Evolutionary conservation across 2,888 invertebrate species (phyloP), one percentile per base, ranked within the genome.

Genomic region (Teleiodes luculella): DNA sequence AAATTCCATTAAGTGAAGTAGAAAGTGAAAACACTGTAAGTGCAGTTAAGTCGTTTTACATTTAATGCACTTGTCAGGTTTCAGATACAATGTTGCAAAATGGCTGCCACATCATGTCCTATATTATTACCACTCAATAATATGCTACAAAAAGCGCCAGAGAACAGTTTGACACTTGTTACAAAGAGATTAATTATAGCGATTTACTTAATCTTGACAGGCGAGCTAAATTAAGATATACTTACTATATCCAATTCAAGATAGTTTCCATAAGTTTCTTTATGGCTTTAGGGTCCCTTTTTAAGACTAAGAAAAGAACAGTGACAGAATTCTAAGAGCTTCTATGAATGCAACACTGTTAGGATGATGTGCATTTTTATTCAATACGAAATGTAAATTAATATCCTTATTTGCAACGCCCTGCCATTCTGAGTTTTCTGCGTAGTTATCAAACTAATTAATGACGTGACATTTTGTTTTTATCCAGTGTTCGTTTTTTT

Each of bases 41-140:
- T 35, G 14, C 13, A 54, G 28, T 49, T 54, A 35, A 14, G 43
- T 8, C 36, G 13, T 49, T 49, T 36, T 43, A 28, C 36, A 5
- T 20, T 24, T 39, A 5, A 2, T 2, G 6, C 16, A 41, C 13
- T 6, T 51, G 46, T 54, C 51, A 51, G 18, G 49, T 36, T 47
- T 52, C 30, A 24, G 56, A 52, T 53, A 55, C 57, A 53, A 14
- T 50, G 57, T 57, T 55, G 57, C 57, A 55, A 55, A 46, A 33
- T 31, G 37, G 48, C 36, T 30, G 24, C 39, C 31, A 16, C 43
- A 31, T 6, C 33, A 28, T 35, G 50, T 16, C 13, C 45, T 35
- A 31, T 50, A 56, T 56, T 50, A 56, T 56, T 50, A 53, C 41
- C 56, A 53, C 53, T 52, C 56, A 53, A 56, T 56, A 37, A 50